These are phyloP conservation scores for Drosophila triauraria DNA, from an alignment of 1,140 invertebrate species.

Conservation along the genomic window DNA sequence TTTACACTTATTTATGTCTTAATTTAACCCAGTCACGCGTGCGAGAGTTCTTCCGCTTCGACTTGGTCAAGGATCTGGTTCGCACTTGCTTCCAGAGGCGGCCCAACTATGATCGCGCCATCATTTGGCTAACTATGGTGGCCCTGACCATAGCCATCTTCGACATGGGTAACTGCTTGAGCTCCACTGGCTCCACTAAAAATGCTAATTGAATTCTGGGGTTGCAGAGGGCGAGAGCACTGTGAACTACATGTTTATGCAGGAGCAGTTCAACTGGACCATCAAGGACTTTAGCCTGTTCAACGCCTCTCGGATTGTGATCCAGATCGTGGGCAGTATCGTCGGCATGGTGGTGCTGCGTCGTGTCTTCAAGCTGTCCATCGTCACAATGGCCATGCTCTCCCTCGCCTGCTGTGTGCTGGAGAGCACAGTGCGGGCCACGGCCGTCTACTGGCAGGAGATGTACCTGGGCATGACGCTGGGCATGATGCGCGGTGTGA, in stretches of 20 bases:
- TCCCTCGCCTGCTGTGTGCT: conserved; percentile 80
- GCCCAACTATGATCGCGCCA: conserved; percentile 86
- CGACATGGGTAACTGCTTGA: conserved; percentile 73
- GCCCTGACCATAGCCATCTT: conserved; percentile 87
- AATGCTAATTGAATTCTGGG: background rate
- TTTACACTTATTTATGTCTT: background rate
- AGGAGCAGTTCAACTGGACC: conserved; percentile 89
- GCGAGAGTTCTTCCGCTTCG: conserved; percentile 86
- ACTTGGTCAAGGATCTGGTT: conserved; percentile 87
- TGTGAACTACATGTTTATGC: conserved; percentile 88
- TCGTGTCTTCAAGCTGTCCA: conserved; percentile 79
- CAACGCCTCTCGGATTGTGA: conserved; percentile 85
- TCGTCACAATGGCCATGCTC: conserved; percentile 71
- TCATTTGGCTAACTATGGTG: conserved; percentile 88
- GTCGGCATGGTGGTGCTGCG: conserved; percentile 86
- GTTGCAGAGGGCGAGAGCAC: conserved; percentile 81
- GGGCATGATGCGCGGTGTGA: conserved; percentile 86
- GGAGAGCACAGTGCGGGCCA: conserved; percentile 86
- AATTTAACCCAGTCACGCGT: conserved; percentile 63
- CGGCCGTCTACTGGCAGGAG: conserved; percentile 87
- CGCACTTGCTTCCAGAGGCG: conserved; percentile 87
- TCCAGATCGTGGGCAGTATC: conserved; percentile 86
- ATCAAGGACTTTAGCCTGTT: conserved; percentile 87
- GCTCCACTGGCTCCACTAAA: too few species aligned
- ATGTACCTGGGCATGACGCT: conserved; percentile 87